These are phyloP conservation scores for Hippoglossus stenolepis DNA, from an alignment of 2,113 vertebrate species.

Conservation along the genomic window DNA sequence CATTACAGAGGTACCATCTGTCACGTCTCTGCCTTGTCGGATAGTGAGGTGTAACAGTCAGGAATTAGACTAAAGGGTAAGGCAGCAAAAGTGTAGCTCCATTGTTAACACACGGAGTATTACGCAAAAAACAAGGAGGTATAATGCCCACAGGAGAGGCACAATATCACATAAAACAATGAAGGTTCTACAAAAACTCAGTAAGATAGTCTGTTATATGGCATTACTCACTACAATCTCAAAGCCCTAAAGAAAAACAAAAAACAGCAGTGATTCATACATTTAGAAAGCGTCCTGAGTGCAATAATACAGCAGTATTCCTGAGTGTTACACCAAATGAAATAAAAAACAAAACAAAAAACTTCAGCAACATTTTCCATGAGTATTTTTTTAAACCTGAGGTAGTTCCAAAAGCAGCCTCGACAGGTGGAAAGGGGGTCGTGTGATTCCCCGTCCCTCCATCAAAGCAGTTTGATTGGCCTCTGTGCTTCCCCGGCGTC, in stretches of 20 bases:
- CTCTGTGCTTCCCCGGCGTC: constrained; percentile 68
- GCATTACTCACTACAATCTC: constrained; percentile 44
- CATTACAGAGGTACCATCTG: constrained; percentile 64
- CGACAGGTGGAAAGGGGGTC: constrained; percentile 46
- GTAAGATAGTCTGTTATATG: constrained; percentile 41
- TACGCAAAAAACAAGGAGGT: constrained; percentile 25
- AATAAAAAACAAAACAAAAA: constrained; percentile 36
- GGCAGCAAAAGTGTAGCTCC: constrained; percentile 66
- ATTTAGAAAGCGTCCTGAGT: constrained; percentile 77
- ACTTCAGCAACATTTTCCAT: constrained; percentile 74
- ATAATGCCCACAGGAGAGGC: constrained; percentile 33
- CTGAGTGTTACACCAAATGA: constrained; percentile 78
- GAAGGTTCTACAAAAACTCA: constrained; percentile 10
- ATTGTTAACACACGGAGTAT: constrained; percentile 44
- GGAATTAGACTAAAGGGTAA: constrained; percentile 66
- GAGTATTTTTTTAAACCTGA: constrained; percentile 77
- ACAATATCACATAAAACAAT: constrained; percentile 33
- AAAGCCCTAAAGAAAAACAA: constrained; percentile 28
- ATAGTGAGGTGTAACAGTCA: constrained; percentile 72
- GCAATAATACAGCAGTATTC: constrained; percentile 76
- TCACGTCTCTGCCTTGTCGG: constrained; percentile 63
- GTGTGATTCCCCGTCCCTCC: constrained; percentile 45
- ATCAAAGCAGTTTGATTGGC: constrained; percentile 79
- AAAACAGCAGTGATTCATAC: constrained; percentile 58
- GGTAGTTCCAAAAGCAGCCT: constrained; percentile 84